These are phyloP conservation scores for Cricetomys ansorgei DNA, from an alignment of 2,113 vertebrate species.

Conservation along the genomic window DNA sequence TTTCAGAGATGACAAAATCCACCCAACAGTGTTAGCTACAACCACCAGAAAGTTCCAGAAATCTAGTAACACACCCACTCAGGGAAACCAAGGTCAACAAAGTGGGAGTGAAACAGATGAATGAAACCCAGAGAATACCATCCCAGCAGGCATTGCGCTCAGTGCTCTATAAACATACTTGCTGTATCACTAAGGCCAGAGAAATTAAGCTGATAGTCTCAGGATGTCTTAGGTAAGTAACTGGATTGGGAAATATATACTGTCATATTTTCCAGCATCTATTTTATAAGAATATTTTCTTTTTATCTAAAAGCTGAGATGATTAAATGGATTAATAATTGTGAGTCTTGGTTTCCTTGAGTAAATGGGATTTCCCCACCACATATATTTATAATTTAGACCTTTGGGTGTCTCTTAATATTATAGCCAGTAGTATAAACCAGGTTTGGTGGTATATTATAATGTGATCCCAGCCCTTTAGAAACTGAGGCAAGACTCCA, in stretches of 20 bases:
- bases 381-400: background rate
- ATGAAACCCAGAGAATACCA: background rate
- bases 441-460: background rate
- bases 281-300: slow-evolving; percentile 29
- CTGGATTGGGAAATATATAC: background rate
- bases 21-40: background rate
- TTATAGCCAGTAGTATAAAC: background rate
- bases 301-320: background rate
- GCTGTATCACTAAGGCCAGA: background rate
- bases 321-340: background rate
- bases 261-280: background rate
- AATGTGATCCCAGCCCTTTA: background rate
- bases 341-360: background rate
- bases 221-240: background rate
- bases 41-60: background rate
- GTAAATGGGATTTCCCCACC: background rate
- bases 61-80: background rate
- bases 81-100: background rate
- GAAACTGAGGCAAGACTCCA: background rate
- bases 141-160: background rate
- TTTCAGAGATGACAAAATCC: background rate
- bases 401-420: background rate
- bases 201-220: background rate
- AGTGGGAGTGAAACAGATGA: background rate
- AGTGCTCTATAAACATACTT: background rate